Base-by-base conservation (phyloP, 2,888 invertebrate species). In the Gerosis bhagava region DNA sequence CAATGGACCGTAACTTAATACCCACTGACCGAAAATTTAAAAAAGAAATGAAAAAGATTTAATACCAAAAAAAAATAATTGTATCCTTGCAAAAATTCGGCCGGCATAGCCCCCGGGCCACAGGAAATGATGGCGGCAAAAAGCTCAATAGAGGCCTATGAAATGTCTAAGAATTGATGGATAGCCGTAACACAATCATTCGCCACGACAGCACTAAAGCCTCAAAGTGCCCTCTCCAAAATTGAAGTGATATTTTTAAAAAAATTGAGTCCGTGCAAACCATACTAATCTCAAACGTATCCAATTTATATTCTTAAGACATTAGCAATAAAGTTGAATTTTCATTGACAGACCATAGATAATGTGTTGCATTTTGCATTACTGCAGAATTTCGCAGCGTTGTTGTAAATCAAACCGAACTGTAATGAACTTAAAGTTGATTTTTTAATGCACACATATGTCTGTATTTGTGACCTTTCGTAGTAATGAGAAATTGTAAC, bases 111-210 rank as follows among this genome's bases (percentile, higher is more conserved):
- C 70, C n/a, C 53, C 59, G 58, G 72, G 79, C 67, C 64, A 83
- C 86, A 88, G 87, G 87, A 88, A 87, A 88, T 83, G 81, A 76
- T 64, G 59, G 67, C 59, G 73, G 76, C 78, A 80, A 80, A 83
- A 83, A 79, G 60, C 65, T 70, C 70, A 76, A 82, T 76, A 77
- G 77, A 81, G 75, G 65, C 74, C 78, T 76, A 76, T 72, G 66
- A 76, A 77, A 77, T 69, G 77, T 83, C 80, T 76, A 69, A 67
- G 63, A 70, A 69, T 77, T 88, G 88, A 88, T 87, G 81, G 83
- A 87, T 88, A 72, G 77, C 72, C 73, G 75, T 81, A 83, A 86
- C 81, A 84, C 79, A 87, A 87, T 83, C 73, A 83, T 78, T 81
- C 70, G 66, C 69, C 75, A 73, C 70, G 73, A 75, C 70, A 70